A percentile compares a stretch with the other conserved stretches of the same genome.
Evolutionary conservation across 2,888 invertebrate genomes (phyloP).

Genomic region (Timandra comae): DNA sequence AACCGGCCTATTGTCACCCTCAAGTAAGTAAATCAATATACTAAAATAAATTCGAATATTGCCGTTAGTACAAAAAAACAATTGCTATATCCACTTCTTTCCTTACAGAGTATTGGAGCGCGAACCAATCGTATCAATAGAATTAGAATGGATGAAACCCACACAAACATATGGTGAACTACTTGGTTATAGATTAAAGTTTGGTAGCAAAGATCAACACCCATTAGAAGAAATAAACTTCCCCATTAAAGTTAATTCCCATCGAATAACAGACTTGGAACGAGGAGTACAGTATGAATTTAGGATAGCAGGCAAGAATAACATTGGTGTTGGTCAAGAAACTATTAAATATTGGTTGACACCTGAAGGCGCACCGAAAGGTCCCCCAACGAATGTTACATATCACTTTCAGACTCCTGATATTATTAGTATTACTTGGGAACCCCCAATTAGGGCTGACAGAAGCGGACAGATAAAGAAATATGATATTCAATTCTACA

Average conservation of each 20-base stretch:
- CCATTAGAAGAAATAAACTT: conserved; percentile 83
- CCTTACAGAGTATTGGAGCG: conserved; percentile 85
- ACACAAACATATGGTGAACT: conserved; percentile 92
- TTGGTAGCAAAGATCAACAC: conserved; percentile 88
- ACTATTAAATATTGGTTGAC: conserved; percentile 93
- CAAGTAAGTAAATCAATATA: conserved; percentile 81
- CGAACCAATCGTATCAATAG: conserved; percentile 91
- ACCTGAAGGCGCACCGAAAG: conserved; percentile 94
- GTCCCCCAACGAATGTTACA: conserved; percentile 90
- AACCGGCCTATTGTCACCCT: conserved; percentile 88
- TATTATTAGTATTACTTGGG: conserved; percentile 93
- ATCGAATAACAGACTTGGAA: conserved; percentile 88
- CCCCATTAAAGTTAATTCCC: conserved; percentile 80
- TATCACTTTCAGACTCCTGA: conserved; percentile 94
- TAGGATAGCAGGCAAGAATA: conserved; percentile 95
- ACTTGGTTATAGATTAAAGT: conserved; percentile 89
- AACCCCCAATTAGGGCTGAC: conserved; percentile 88
- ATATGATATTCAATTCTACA: conserved; percentile 95
- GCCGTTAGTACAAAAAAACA: too few species aligned
- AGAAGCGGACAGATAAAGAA: conserved; percentile 95
- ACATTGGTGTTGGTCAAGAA: conserved; percentile 96
- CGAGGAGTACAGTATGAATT: conserved; percentile 97
- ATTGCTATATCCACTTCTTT: conserved; percentile 17
- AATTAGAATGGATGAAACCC: conserved; percentile 95
- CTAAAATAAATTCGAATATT: too few species aligned